These are phyloP conservation scores for Cosmopolites sordidus DNA, from an alignment of 2,888 invertebrate species.

Conservation along the genomic window DNA sequence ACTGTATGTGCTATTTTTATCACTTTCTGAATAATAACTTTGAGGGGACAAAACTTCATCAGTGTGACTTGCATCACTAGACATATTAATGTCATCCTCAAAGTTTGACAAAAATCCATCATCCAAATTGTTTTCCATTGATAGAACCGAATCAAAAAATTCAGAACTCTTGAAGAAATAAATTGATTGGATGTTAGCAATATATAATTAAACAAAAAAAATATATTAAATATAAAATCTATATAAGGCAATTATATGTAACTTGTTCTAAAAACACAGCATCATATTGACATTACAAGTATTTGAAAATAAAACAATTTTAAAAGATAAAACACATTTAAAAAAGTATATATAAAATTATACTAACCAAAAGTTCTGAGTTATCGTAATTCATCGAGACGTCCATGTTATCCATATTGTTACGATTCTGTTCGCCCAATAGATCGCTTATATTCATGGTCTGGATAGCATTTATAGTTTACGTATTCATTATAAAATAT, in stretches of 20 bases:
- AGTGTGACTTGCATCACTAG: conserved; percentile 40
- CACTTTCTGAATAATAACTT: conserved; percentile 63
- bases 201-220: too few species aligned
- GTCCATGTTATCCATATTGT: conserved; percentile 42
- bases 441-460: conserved; percentile 34
- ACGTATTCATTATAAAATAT: conserved; percentile 10
- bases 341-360: conserved; percentile 6
- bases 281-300: too few species aligned
- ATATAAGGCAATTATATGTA: neutral
- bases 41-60: conserved; percentile 43
- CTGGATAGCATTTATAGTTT: neutral
- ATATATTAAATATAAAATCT: neutral
- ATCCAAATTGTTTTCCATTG: conserved; percentile 57
- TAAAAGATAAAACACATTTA: neutral
- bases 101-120: conserved; percentile 43
- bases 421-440: conserved; percentile 37
- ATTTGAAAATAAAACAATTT: too few species aligned
- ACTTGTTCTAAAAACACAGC: too few species aligned
- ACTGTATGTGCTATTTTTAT: conserved; percentile 57
- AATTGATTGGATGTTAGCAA: too few species aligned
- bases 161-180: conserved; percentile 57
- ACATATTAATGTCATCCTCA: conserved; percentile 41
- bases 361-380: conserved; percentile 44
- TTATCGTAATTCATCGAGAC: conserved; percentile 41
- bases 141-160: conserved; percentile 65